phyloP scores from a whole-genome alignment of 1,140 invertebrate species.

The Zaprionus inermis region DNA sequence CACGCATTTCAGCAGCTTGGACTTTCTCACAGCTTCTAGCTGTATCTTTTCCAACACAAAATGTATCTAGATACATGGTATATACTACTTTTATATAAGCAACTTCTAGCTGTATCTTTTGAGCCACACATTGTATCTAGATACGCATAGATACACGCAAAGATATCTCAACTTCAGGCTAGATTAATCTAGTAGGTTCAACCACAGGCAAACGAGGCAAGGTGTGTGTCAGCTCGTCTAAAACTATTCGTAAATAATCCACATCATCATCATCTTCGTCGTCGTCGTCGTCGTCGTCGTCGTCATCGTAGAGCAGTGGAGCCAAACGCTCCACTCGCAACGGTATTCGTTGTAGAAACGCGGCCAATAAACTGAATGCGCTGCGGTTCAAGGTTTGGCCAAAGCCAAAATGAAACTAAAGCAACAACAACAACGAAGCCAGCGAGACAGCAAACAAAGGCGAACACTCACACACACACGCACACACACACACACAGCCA shows the following conservation, averaged over 20 bases:
- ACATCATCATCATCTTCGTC: constrained; percentile 25
- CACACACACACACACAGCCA: constrained; percentile 1
- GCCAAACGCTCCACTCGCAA: constrained; percentile 60
- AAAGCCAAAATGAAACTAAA: constrained; percentile 79
- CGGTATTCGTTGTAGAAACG: constrained; percentile 84
- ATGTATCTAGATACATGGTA: constrained; percentile 1
- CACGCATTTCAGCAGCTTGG: no score
- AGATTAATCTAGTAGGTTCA: background rate
- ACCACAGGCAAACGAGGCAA: background rate
- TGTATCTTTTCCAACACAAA: no score
- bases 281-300: constrained; percentile 22
- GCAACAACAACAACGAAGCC: constrained; percentile 40
- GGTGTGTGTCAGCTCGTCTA: constrained; percentile 4
- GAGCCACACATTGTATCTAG: background rate
- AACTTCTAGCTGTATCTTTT: background rate
- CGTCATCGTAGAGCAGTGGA: constrained; percentile 28
- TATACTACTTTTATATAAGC: background rate
- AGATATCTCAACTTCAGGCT: background rate
- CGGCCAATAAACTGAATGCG: constrained; percentile 83
- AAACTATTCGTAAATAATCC: constrained; percentile 34
- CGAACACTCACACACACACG: constrained; percentile 8
- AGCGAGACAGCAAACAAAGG: constrained; percentile 30
- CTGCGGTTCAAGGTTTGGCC: constrained; percentile 83
- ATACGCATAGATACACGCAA: background rate
- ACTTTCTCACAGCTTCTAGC: no score